Base-by-base conservation (phyloP, 2,113 vertebrate species). In the Catharus bicknelli region DNA sequence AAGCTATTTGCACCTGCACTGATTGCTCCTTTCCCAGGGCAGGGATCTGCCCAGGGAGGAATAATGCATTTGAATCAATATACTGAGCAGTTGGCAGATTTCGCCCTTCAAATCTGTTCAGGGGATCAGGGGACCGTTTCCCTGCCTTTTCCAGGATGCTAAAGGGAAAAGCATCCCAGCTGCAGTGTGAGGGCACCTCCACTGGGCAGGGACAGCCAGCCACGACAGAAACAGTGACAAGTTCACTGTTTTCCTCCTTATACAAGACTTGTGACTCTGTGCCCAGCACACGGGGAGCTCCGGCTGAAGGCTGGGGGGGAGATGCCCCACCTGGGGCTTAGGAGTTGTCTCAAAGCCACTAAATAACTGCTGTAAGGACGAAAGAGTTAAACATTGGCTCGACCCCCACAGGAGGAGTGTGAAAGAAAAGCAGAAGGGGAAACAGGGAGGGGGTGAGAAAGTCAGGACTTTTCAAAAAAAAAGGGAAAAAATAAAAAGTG, bases 1-100 rank as follows among this genome's bases (percentile, higher is more conserved):
- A 95, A 96, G 90, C 93, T 85, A 89, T 96, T 91, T 96, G 92
- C 95, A 93, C 89, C 93, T 94, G 88, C 90, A 91, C 88, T 78
- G 91, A 94, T 88, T 82, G 77, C 88, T 95, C 69, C 90, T 95
- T 96, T 95, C 92, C 88, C 87, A 85, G 90, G 83, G 85, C 87
- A 78, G 29, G 87, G 69, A 88, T 70, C 87, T 96, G 91, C 76
- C 79, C 45, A 23, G 90, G 79, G 94, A 94, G 86, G 87, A 94
- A 92, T 86, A 91, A 95, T 47, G 80, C 63, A 20, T 82, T 94
- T 83, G 90, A 93, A 94, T 95, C 92, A 92, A 91, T 90, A 90
- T 32, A 69, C 59, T 0, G n/a, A 96, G 85, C 86, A 92, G 87
- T 88, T 94, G 95, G 95, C 87, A 90, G 87, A 88, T 94, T 95